Conservation (phyloP, 2,888 invertebrate species). For the Brachyptera putata region DNA sequence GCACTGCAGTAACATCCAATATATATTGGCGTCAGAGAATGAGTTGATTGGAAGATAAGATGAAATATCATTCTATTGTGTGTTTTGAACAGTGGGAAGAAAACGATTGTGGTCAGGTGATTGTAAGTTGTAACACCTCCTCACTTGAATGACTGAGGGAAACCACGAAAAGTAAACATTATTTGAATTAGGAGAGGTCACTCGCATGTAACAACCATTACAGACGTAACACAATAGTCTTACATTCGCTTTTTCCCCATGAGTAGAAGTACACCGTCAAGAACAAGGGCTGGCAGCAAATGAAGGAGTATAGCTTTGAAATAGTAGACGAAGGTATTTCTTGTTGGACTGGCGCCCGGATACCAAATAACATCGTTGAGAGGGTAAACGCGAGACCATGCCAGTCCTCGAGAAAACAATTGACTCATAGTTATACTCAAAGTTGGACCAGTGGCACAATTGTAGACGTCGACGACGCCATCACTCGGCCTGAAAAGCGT, state of each 20-base stretch:
- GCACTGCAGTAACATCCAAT: too few relatives aligned
- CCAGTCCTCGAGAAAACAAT: conserved; percentile 54
- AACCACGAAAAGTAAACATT: too few relatives aligned
- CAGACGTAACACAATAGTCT: conserved; percentile 41
- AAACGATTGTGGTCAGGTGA: too few relatives aligned
- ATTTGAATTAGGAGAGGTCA: too few relatives aligned
- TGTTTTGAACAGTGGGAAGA: too few relatives aligned
- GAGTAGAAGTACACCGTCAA: conserved; percentile 63
- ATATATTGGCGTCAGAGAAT: too few relatives aligned
- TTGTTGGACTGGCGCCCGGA: conserved; percentile 56
- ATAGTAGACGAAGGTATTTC: conserved; percentile 58
- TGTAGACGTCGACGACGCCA: conserved; percentile 61
- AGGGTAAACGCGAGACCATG: conserved; percentile 54
- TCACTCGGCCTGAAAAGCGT: too few relatives aligned
- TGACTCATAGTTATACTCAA: conserved; percentile 64
- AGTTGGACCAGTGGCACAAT: conserved; percentile 69
- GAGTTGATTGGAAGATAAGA: too few relatives aligned
- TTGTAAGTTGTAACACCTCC: too few relatives aligned
- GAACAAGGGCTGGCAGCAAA: conserved; percentile 69
- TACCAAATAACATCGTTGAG: conserved; percentile 68
- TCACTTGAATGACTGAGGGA: too few relatives aligned
- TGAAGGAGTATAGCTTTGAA: conserved; percentile 68
- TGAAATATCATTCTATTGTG: too few relatives aligned
- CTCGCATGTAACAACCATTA: too few relatives aligned
- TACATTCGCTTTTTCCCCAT: conserved; percentile 68